A percentile compares a stretch with the other conserved stretches of the same genome.
Conservation (phyloP, 2,113 vertebrate species). For the Tursiops truncatus region DNA sequence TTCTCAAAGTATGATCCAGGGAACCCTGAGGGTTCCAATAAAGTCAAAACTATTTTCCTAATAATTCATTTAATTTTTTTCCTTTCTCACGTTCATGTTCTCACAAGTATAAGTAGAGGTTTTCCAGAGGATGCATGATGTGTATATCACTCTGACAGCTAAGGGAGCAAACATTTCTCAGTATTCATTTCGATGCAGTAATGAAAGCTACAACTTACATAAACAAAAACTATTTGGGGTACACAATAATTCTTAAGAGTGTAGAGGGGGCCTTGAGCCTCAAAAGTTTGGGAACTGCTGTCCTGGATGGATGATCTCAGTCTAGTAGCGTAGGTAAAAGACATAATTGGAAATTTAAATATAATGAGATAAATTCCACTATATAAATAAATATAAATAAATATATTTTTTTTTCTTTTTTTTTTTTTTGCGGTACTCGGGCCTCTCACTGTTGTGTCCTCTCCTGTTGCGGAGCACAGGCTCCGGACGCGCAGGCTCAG, state of each 20-base stretch:
- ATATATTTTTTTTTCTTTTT: too few species aligned
- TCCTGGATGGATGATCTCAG: background rate
- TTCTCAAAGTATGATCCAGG: background rate
- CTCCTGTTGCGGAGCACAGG: too few species aligned
- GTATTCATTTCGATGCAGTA: background rate
- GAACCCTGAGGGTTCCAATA: background rate
- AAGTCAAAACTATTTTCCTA: background rate
- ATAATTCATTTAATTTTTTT: background rate
- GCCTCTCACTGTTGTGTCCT: too few species aligned
- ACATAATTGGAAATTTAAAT: background rate
- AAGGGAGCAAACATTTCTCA: background rate
- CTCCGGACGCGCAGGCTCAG: too few species aligned
- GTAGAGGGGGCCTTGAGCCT: background rate
- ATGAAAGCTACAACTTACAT: background rate
- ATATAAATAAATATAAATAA: background rate
- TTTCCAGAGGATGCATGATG: background rate
- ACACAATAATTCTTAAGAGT: background rate
- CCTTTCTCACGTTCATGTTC: background rate
- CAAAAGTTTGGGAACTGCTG: background rate
- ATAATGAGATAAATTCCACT: background rate
- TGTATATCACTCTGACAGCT: background rate
- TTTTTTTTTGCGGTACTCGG: too few species aligned
- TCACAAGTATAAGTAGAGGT: background rate
- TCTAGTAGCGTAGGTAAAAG: background rate
- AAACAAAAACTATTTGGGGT: background rate